Evolutionary conservation across 2,888 invertebrate genomes (phyloP).

Genomic region (Choristoneura rosaceana): DNA sequence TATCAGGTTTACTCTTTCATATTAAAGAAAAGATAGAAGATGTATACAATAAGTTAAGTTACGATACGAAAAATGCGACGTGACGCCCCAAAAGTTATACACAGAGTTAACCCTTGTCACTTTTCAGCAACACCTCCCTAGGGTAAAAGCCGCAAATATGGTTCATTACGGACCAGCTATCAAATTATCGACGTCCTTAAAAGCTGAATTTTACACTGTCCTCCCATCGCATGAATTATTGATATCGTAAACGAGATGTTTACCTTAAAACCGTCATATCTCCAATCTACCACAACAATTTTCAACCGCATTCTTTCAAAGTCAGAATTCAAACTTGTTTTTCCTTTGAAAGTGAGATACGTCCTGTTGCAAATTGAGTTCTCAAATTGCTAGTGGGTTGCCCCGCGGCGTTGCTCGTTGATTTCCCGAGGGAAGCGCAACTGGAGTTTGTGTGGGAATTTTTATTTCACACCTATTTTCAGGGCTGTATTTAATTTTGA

Average conservation of each 20-base stretch:
- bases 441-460: constrained; percentile 26
- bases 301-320: neutral
- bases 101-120: no score
- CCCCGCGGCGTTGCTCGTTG: constrained; percentile 19
- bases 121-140: neutral
- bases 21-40: no score
- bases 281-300: neutral
- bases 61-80: no score
- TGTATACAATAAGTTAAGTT: no score
- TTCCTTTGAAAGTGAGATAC: neutral
- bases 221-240: constrained; percentile 24
- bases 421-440: constrained; percentile 30
- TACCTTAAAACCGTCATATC: no score
- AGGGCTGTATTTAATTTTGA: neutral
- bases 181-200: constrained; percentile 17
- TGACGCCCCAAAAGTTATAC: no score
- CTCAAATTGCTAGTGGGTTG: neutral
- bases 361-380: neutral
- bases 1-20: no score
- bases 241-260: constrained; percentile 7
- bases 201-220: neutral
- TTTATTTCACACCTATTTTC: constrained; percentile 20
- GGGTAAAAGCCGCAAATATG: neutral
- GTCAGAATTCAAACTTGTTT: neutral
- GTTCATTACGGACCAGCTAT: neutral